Evolutionary conservation across 2,797 vertebrate genomes (phyloP).

Genomic region (Heteromormyrus szaboi): DNA sequence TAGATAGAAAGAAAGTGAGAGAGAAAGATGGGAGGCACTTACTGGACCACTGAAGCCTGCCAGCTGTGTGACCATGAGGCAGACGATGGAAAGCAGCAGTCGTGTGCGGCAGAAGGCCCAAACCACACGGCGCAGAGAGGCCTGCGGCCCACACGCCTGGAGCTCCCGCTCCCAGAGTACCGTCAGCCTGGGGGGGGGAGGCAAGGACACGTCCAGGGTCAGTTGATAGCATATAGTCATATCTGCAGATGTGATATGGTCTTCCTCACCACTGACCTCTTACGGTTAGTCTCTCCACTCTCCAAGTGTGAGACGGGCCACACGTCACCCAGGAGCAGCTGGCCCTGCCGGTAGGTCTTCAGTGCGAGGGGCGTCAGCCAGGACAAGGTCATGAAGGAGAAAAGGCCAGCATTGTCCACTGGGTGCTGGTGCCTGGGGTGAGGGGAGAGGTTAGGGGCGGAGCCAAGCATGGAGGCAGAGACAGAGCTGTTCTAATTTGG

Average conservation of each 20-base stretch:
- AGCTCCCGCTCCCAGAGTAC: constrained; percentile 80
- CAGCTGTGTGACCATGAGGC: constrained; percentile 85
- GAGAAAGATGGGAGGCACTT: constrained; percentile 63
- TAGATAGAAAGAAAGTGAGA: constrained; percentile 23
- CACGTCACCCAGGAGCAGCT: constrained; percentile 74
- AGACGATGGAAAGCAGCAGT: constrained; percentile 83
- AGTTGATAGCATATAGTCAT: background rate
- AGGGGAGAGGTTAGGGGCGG: background rate
- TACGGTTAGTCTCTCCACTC: constrained; percentile 76
- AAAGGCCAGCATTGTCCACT: constrained; percentile 81
- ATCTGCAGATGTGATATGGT: background rate
- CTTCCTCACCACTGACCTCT: constrained; percentile 62
- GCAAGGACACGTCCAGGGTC: background rate
- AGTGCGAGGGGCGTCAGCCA: constrained; percentile 80
- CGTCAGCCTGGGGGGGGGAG: constrained; percentile 59
- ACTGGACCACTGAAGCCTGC: constrained; percentile 90
- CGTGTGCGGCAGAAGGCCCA: constrained; percentile 86
- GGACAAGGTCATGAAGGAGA: constrained; percentile 88
- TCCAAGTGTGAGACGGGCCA: constrained; percentile 79
- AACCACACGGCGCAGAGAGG: constrained; percentile 73
- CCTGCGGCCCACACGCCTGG: constrained; percentile 61
- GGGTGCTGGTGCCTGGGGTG: constrained; percentile 73
- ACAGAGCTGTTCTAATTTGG: background rate
- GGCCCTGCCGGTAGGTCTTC: constrained; percentile 73
- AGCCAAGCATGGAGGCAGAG: background rate